phyloP scores from a whole-genome alignment of 2,113 vertebrate genomes.

The Ageneiosus marmoratus region DNA sequence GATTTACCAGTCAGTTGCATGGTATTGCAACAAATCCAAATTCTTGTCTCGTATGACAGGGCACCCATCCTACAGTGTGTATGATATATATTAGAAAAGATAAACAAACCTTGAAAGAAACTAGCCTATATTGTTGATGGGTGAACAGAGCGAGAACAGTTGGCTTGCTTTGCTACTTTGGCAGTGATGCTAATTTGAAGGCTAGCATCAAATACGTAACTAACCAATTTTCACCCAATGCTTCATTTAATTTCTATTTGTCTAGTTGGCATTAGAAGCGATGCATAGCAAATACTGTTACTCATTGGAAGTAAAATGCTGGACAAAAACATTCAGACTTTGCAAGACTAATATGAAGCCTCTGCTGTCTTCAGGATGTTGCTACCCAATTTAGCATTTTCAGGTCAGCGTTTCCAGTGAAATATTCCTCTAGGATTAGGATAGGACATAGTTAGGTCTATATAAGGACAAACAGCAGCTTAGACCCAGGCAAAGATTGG shows the following conservation, averaged over 20 bases:
- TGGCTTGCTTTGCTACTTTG: not conserved
- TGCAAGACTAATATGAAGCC: not conserved
- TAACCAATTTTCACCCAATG: not conserved
- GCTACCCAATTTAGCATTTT: not conserved
- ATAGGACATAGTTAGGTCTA: not conserved
- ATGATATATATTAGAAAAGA: not conserved
- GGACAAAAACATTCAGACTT: not conserved
- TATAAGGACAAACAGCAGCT: constrained; percentile 25
- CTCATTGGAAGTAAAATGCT: not conserved
- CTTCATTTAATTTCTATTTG: not conserved
- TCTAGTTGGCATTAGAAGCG: not conserved
- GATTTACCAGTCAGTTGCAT: not conserved
- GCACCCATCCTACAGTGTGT: not conserved
- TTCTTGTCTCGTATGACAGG: not conserved
- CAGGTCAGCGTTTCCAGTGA: not conserved
- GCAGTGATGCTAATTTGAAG: not conserved
- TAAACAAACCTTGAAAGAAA: not conserved
- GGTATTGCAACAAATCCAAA: not conserved
- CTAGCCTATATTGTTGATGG: not conserved
- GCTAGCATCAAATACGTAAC: not conserved
- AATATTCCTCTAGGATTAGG: not conserved
- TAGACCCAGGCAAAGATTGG: constrained; percentile 64
- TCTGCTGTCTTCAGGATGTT: not conserved
- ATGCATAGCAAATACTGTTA: not conserved
- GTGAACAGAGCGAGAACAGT: not conserved